Evolutionary conservation across 2,888 invertebrate genomes (phyloP).

Genomic region (Andrena chrysosceles): DNA sequence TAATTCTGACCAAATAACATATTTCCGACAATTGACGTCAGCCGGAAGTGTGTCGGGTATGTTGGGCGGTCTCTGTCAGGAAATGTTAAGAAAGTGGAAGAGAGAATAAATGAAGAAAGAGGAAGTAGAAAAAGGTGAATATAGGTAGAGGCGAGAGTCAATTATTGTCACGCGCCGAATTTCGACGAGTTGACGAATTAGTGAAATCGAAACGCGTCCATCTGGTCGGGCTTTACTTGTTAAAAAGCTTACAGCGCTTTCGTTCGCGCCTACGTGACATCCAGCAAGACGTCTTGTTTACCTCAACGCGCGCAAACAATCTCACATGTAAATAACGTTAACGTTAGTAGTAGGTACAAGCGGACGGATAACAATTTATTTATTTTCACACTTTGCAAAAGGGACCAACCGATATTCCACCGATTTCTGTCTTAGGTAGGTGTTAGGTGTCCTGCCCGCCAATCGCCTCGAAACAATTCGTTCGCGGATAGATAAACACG

Average conservation of each 20-base stretch:
- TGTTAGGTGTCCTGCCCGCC: slow-evolving; percentile 82
- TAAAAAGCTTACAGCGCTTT: slow-evolving; percentile 45
- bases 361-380: slow-evolving; percentile 80
- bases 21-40: slow-evolving; percentile 42
- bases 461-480: slow-evolving; percentile 79
- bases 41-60: slow-evolving; percentile 48
- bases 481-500: slow-evolving; percentile 50
- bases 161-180: slow-evolving; percentile 58
- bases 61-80: slow-evolving; percentile 46
- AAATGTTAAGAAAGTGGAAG: slow-evolving; percentile 44
- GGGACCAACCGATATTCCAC: slow-evolving; percentile 85
- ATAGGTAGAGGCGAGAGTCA: slow-evolving; percentile 52
- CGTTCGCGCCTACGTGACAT: slow-evolving; percentile 63
- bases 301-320: slow-evolving; percentile 70
- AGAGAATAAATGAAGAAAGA: slow-evolving; percentile 28
- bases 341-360: slow-evolving; percentile 71
- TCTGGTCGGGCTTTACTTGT: slow-evolving; percentile 57
- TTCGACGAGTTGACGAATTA: slow-evolving; percentile 12
- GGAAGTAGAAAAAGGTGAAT: not conserved
- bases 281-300: slow-evolving; percentile 66
- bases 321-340: slow-evolving; percentile 79
- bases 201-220: slow-evolving; percentile 13
- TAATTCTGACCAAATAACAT: slow-evolving; percentile 59
- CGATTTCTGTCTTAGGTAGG: slow-evolving; percentile 84
- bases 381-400: slow-evolving; percentile 82